Evolutionary conservation across 2,113 vertebrate genomes (phyloP).

Genomic region (Oreotragus oreotragus): DNA sequence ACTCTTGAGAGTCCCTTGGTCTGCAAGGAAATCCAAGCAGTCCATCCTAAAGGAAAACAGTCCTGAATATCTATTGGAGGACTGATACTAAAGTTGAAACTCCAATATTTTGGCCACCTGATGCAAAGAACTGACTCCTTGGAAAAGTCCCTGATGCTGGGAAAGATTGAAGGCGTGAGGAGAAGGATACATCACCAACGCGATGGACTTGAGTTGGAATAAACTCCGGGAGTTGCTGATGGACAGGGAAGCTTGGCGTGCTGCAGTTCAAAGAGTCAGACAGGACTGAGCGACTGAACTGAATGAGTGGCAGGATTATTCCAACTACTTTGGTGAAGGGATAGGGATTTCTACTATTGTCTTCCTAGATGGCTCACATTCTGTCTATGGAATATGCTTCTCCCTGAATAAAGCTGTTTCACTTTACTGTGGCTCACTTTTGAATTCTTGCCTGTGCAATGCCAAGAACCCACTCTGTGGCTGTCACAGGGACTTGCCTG

Average conservation of each 20-base stretch:
- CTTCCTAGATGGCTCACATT: background rate
- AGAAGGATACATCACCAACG: background rate
- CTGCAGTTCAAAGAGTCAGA: background rate
- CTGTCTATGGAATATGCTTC: background rate
- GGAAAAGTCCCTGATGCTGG: background rate
- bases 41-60: background rate
- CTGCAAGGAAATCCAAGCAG: background rate
- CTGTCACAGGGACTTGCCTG: background rate
- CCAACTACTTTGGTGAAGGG: background rate
- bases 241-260: background rate
- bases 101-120: background rate
- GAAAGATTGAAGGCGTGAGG: background rate
- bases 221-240: background rate
- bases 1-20: background rate
- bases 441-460: background rate
- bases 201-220: background rate
- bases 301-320: background rate
- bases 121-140: background rate
- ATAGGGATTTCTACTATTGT: background rate
- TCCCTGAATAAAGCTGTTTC: background rate
- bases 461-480: background rate
- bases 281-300: background rate
- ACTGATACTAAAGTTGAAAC: background rate
- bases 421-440: background rate
- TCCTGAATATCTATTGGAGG: background rate